Conservation (phyloP, 2,888 invertebrate genomes). For the Desoria tigrina region DNA sequence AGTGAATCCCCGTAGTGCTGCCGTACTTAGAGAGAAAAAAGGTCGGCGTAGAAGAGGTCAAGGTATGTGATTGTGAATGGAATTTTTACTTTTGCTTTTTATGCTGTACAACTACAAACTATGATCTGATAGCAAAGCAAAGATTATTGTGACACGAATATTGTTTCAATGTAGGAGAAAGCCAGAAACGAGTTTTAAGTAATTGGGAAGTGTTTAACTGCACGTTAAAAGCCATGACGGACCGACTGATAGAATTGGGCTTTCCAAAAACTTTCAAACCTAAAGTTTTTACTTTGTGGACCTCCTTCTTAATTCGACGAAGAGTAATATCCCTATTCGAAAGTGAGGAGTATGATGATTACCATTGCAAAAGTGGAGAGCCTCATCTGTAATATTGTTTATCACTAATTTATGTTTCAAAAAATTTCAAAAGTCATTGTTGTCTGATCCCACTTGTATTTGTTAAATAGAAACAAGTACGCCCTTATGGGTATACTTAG, state of each 20-base stretch:
- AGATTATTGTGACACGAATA: background rate
- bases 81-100: background rate
- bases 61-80: too few relatives aligned
- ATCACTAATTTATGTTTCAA: too few relatives aligned
- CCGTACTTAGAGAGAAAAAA: background rate
- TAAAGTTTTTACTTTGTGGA: constrained; percentile 45
- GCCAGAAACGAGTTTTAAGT: background rate
- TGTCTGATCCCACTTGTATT: too few relatives aligned
- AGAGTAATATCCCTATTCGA: constrained; percentile 29
- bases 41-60: too few relatives aligned
- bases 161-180: background rate
- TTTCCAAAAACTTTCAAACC: constrained; percentile 40
- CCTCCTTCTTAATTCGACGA: constrained; percentile 34
- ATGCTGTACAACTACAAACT: too few relatives aligned
- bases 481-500: too few relatives aligned
- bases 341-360: too few relatives aligned
- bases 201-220: constrained; percentile 48
- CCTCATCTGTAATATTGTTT: too few relatives aligned
- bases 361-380: too few relatives aligned
- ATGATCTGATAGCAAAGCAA: too few relatives aligned
- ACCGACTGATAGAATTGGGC: constrained; percentile 43
- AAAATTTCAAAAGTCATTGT: too few relatives aligned
- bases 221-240: constrained; percentile 35
- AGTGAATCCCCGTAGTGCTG: constrained; percentile 1
- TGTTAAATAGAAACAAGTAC: too few relatives aligned